Evolutionary conservation across 2,888 invertebrate genomes (phyloP).

Genomic region (Tiliacea citrago): DNA sequence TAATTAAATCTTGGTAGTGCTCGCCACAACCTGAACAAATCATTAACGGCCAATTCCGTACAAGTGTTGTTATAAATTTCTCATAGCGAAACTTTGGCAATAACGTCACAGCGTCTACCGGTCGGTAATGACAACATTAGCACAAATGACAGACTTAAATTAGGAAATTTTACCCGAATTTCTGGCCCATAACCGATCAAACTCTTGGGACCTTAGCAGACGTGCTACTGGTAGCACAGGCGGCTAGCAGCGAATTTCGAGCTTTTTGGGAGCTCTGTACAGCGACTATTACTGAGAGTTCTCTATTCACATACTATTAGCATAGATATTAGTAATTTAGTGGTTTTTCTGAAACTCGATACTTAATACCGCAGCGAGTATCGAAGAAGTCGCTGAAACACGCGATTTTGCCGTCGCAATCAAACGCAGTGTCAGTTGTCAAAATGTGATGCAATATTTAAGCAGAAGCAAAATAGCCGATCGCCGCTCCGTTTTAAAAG

Average conservation of each 20-base stretch:
- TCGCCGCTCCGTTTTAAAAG: too few species aligned
- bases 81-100: constrained; percentile 64
- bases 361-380: background rate
- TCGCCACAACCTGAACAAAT: constrained; percentile 38
- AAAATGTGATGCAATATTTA: background rate
- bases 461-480: too few species aligned
- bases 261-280: background rate
- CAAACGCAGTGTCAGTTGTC: background rate
- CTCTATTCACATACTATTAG: background rate
- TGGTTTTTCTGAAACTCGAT: background rate
- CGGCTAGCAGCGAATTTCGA: background rate
- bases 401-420: background rate
- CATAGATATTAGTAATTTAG: background rate
- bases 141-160: constrained; percentile 81
- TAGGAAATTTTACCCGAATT: constrained; percentile 76
- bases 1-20: background rate
- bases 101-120: constrained; percentile 63
- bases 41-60: constrained; percentile 58
- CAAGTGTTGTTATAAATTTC: constrained; percentile 63
- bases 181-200: constrained; percentile 77
- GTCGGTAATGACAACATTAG: constrained; percentile 79
- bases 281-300: background rate
- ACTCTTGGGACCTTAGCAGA: constrained; percentile 55
- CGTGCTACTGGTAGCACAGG: background rate
- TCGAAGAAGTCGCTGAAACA: background rate